A percentile compares a stretch with the other conserved stretches of the same genome.
Conservation (phyloP, 2,888 invertebrate genomes). For the Lypha dubia region DNA sequence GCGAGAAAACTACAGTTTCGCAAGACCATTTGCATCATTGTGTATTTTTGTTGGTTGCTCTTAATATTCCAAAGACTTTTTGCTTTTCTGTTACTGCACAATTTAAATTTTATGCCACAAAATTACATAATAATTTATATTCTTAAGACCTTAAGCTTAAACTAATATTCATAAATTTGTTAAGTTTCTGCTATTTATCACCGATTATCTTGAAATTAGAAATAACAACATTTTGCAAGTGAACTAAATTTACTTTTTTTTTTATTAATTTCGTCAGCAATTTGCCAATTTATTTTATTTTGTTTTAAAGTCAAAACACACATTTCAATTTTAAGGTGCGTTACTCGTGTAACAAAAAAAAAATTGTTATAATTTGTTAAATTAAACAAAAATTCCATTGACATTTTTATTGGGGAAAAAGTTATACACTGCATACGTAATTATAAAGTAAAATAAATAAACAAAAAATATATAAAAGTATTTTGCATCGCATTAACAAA, state of each 20-base stretch:
- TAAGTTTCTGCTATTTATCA: conserved; percentile 6
- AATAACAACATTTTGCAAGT: not conserved
- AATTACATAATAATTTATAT: not conserved
- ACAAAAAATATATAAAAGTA: conserved; percentile 13
- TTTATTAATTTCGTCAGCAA: conserved; percentile 1
- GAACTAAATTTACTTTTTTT: not conserved
- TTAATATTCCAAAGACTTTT: too few relatives aligned
- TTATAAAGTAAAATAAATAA: conserved; percentile 30
- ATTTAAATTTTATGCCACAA: not conserved
- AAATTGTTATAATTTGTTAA: conserved; percentile 10
- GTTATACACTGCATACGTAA: conserved; percentile 1
- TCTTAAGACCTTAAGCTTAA: not conserved
- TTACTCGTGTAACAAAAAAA: conserved; percentile 11
- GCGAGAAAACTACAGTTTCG: too few relatives aligned
- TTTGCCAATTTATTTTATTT: conserved; percentile 35
- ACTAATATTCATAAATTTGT: not conserved
- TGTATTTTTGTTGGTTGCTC: too few relatives aligned
- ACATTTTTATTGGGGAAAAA: conserved; percentile 41
- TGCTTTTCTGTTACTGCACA: too few relatives aligned
- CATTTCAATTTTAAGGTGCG: conserved; percentile 43
- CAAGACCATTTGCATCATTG: too few relatives aligned
- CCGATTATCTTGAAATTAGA: not conserved
- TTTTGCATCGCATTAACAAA: conserved; percentile 10
- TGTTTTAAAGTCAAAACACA: conserved; percentile 47
- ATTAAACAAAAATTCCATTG: conserved; percentile 35